Conservation (phyloP, 1,140 invertebrate species). For the Sitodiplosis mosellana region DNA sequence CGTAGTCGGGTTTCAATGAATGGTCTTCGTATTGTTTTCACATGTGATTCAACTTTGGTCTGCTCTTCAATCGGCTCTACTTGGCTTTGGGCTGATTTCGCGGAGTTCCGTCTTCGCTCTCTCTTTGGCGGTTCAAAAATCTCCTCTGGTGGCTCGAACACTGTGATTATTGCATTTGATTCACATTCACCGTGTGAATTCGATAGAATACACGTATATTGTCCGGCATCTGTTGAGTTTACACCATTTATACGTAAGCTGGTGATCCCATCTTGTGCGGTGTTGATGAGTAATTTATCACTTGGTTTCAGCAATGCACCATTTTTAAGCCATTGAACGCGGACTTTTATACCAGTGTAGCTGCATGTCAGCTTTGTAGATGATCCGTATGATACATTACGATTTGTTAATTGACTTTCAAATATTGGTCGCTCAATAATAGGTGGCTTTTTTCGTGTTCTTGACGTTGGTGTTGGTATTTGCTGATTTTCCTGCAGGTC, state of each 20-base stretch:
- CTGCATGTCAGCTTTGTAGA: slow-evolving; percentile 67
- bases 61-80: slow-evolving; percentile 39
- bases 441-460: slow-evolving; percentile 23
- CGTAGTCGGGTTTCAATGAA: slow-evolving; percentile 60
- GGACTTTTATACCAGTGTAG: slow-evolving; percentile 59
- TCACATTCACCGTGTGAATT: slow-evolving; percentile 24
- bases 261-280: slow-evolving; percentile 38
- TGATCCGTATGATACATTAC: slow-evolving; percentile 50
- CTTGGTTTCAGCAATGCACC: slow-evolving; percentile 25
- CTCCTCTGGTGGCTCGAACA: slow-evolving; percentile 17
- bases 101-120: not conserved
- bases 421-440: slow-evolving; percentile 50
- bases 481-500: not conserved
- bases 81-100: slow-evolving; percentile 41
- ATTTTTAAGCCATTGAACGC: slow-evolving; percentile 68
- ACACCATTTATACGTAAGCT: slow-evolving; percentile 32
- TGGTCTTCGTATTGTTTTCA: slow-evolving; percentile 34
- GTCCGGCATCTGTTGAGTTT: slow-evolving; percentile 13
- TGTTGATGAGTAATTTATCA: slow-evolving; percentile 14
- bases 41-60: not conserved
- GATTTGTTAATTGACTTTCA: slow-evolving; percentile 55
- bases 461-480: not conserved
- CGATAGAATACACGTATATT: slow-evolving; percentile 19
- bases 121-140: slow-evolving; percentile 5
- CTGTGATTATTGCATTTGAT: slow-evolving; percentile 24